Evolutionary conservation across 2,113 vertebrate species (phyloP).

Genomic region (Entelurus aequoreus): DNA sequence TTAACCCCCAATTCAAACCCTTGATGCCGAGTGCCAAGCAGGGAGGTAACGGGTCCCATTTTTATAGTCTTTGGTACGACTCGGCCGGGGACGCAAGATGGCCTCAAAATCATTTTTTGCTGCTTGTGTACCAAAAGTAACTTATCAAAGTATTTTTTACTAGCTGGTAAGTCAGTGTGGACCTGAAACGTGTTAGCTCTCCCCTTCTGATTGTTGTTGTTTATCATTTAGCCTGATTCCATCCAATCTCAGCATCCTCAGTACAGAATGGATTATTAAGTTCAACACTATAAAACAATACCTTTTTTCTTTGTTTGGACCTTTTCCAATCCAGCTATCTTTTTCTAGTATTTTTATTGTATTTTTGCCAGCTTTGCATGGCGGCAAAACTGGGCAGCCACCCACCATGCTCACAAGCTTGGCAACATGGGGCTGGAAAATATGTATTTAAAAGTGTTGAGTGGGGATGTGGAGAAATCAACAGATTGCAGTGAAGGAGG

Average conservation of each 20-base stretch:
- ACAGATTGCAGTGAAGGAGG: slow-evolving; percentile 62
- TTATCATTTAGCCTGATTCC: slow-evolving; percentile 10
- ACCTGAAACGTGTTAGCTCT: slow-evolving; percentile 28
- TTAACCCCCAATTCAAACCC: no score
- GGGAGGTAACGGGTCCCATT: no score
- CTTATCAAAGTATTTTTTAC: neutral
- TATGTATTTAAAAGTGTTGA: slow-evolving; percentile 40
- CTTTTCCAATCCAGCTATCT: neutral
- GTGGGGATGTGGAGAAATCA: slow-evolving; percentile 48
- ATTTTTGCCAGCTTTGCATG: neutral
- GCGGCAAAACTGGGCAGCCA: slow-evolving; percentile 12
- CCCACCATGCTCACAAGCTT: slow-evolving; percentile 5
- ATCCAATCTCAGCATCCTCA: neutral
- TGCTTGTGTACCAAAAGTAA: neutral
- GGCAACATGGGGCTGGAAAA: slow-evolving; percentile 23
- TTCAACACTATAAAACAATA: slow-evolving; percentile 9
- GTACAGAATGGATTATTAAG: neutral
- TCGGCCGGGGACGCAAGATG: no score
- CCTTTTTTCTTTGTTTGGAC: slow-evolving; percentile 4
- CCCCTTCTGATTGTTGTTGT: slow-evolving; percentile 17
- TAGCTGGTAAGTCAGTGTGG: slow-evolving; percentile 39
- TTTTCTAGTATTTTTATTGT: neutral
- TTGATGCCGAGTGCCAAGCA: no score
- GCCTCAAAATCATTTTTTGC: no score
- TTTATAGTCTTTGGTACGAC: no score